Evolutionary conservation across 2,888 invertebrate species (phyloP), one percentile per base, ranked within the genome.

Genomic region (Drosophila meridionalis): DNA sequence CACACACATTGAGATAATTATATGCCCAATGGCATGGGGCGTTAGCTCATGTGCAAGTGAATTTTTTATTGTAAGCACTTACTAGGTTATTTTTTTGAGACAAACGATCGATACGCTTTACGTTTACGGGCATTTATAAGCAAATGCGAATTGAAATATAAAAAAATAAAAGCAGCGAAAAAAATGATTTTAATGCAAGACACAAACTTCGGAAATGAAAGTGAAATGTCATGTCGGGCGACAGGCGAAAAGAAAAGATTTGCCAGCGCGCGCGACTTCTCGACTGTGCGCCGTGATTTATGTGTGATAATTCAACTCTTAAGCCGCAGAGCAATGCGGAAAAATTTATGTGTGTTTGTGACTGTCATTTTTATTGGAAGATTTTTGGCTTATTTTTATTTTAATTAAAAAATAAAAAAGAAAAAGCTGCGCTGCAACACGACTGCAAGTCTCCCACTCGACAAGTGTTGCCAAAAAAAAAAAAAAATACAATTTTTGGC

Each of bases 181-280:
- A 72, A 72, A 72, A 79, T 75, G 73, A 82, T 89, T 89, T 89
- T 62, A 87, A 84, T 89, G 88, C 88, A 76, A 81, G 81, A 73
- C 86, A 81, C 74, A 84, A 65, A 89, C 86, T 89, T 89, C 90
- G 86, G 83, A 88, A 88, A 90, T 88, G 90, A 88, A 88, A 88
- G 88, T 88, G 88, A 88, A 88, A 87, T 88, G 90, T 87, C 90
- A 88, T 82, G 87, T 76, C 79, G 71, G 61, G 62, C 65, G 82
- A 79, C 80, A 62, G 66, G 48, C 78, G 72, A 70, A 67, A 38
- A 55, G 70, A 72, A 73, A 78, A 26, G 57, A 32, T 45, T 57
- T 8, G 59, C 26, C 53, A 20, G 20, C 55, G 47, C 59, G 60
- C 14, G 28, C 48, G 56, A 59, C 34, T 45, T 36, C 68, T 45